Conservation (phyloP, 1,140 invertebrate species). For the Cydia amplana region DNA sequence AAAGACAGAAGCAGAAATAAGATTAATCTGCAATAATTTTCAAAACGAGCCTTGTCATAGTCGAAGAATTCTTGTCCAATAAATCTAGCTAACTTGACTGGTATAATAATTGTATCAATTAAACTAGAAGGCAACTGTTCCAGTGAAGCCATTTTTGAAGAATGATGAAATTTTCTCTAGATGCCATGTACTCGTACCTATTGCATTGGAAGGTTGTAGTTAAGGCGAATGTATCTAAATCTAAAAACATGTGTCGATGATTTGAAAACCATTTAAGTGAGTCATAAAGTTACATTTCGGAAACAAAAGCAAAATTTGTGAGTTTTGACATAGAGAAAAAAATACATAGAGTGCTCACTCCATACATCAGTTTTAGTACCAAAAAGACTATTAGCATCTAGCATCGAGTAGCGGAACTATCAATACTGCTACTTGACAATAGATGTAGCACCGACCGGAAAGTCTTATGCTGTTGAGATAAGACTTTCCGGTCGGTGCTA, state of each 20-base stretch:
- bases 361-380: too few relatives aligned
- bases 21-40: neutral
- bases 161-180: neutral
- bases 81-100: neutral
- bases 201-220: neutral
- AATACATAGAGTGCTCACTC: too few relatives aligned
- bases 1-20: neutral
- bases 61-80: neutral
- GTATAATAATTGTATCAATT: neutral
- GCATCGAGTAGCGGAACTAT: too few relatives aligned
- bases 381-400: too few relatives aligned
- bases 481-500: too few relatives aligned
- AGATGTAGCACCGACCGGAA: too few relatives aligned
- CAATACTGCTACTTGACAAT: too few relatives aligned
- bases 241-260: too few relatives aligned
- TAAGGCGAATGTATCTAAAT: neutral
- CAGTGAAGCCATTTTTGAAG: conserved; percentile 18
- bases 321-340: too few relatives aligned
- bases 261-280: neutral
- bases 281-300: neutral
- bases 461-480: too few relatives aligned
- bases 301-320: too few relatives aligned
- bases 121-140: conserved; percentile 24
- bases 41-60: neutral
- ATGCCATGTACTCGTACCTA: too few relatives aligned